Evolutionary conservation across 2,797 vertebrate species (phyloP), one percentile per base, ranked within the genome.

Genomic region (Cynodonichthys magdalenae): DNA sequence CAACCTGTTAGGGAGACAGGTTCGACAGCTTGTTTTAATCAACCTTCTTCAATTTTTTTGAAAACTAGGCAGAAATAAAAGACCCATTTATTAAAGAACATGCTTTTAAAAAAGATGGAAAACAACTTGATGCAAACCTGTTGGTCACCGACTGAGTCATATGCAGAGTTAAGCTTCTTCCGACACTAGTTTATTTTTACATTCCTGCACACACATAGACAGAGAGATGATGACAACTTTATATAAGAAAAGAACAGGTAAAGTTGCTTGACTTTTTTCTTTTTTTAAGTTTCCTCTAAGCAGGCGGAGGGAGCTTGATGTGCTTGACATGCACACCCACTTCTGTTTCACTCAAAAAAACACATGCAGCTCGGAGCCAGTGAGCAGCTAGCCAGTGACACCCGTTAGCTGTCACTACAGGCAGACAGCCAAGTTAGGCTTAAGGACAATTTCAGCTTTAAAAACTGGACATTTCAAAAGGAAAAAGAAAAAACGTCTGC

Each of bases 1-100:
- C 57, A 59, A 47, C n/a, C 27, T 61, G 45, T 63, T 69, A 66
- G 69, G 15, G 53, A 62, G 66, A 71, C 56, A 65, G 34, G 34
- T 55, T 24, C 31, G 64, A 50, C 44, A 45, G 31, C 52, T 19
- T 51, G 12, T n/a, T 59, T 11, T 29, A 36, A 42, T 52, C 12
- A 19, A 15, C n/a, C 9, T 0, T 44, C 19, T 17, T 56, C 18
- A 4, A 57, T 20, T 48, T 41, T 57, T 45, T 60, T 69, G 47
- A 60, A 60, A 58, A 57, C 41, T 31, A 20, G 41, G 19, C 42
- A 39, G 41, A 48, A 63, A 66, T 45, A 31, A 46, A 58, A 31
- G 15, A 39, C 15, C 18, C 1, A 15, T 20, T 7, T 15, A 29
- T 50, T 60, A 15, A 46, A 50, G 24, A 29, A 27, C 46, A 54